Evolutionary conservation across 2,888 invertebrate genomes (phyloP), one percentile per base, ranked within the genome.

Genomic region (Conomelus anceps): DNA sequence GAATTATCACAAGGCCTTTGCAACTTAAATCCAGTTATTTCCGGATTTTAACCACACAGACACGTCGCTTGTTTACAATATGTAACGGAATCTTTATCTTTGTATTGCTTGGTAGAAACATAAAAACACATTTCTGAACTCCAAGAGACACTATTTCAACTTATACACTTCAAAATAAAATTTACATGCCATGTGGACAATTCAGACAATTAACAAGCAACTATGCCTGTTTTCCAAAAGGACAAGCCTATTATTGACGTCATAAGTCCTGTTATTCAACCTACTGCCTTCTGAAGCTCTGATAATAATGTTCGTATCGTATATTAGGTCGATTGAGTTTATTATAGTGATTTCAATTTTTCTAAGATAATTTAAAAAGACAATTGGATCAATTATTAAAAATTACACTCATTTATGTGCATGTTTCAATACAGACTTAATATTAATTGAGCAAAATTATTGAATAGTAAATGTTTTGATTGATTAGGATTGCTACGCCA

Each of bases 31-130:
- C 91, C 91, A 91, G 91, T 91, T 91, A 89, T 90, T 90, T 91
- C 91, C 91, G 91, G 91, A 90, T 90, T 87, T 89, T 90, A 90
- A 90, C 90, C 90, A 90, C 90, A 88, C 88, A 89, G 90, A 90
- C 90, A 90, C 89, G 89, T 90, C 87, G 88, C 89, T 24, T 29
- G 85, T 34, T 84, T 23, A 89, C 84, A 87, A 84, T 86, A 24
- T 41, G 34, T 87, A 24, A 22, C 13, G 23, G 23, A 85, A 26
- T 41, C 86, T 89, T 89, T 89, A 89, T 88, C 86, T 34, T 89
- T 89, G 34, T 89, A 89, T 23, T 89, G 89, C 84, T 84, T 88
- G 29, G 87, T 84, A 20, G 84, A 89, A 84, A 89, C 89, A 89
- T 86, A 89, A 89, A 89, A 89, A 88, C 89, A 89, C 89, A 89